Evolutionary conservation across 2,113 vertebrate species (phyloP).

Genomic region (Periophthalmodon schlosseri): DNA sequence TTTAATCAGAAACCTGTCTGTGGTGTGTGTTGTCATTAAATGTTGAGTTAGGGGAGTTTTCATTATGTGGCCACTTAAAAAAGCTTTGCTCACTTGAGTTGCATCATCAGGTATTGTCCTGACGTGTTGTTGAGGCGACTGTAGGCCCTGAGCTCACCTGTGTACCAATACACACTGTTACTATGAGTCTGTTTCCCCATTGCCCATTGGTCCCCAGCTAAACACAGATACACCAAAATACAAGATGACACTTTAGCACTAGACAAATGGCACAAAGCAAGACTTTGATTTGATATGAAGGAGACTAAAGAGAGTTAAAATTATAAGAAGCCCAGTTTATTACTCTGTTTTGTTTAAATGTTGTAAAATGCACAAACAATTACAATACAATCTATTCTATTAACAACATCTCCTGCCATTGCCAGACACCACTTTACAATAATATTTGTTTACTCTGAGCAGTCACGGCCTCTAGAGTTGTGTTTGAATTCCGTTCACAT

Average conservation of each 20-base stretch:
- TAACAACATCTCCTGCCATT: background rate
- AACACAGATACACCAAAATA: slow-evolving; percentile 25
- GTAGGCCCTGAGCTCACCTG: slow-evolving; percentile 71
- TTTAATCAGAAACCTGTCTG: slow-evolving; percentile 40
- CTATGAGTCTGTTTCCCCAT: slow-evolving; percentile 51
- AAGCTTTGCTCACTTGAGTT: slow-evolving; percentile 8
- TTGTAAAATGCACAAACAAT: background rate
- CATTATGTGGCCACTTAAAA: slow-evolving; percentile 23
- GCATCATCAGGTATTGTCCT: slow-evolving; percentile 50
- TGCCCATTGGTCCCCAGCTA: slow-evolving; percentile 32
- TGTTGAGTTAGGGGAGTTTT: background rate
- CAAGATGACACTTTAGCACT: background rate
- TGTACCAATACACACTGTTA: slow-evolving; percentile 76
- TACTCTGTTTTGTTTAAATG: background rate
- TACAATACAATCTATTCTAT: background rate
- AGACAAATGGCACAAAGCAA: background rate
- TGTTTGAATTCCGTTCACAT: slow-evolving; percentile 7
- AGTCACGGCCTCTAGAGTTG: background rate
- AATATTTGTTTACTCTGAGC: slow-evolving; percentile 1
- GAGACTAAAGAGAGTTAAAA: background rate
- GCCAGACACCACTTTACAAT: background rate
- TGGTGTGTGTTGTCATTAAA: background rate
- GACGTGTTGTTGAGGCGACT: slow-evolving; percentile 52
- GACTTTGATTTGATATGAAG: background rate
- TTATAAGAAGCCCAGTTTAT: background rate